Percentiles rank a stretch among this genome's conserved stretches.
Conservation (phyloP, 2,113 vertebrate species). For the Hymenochirus boettgeri region DNA sequence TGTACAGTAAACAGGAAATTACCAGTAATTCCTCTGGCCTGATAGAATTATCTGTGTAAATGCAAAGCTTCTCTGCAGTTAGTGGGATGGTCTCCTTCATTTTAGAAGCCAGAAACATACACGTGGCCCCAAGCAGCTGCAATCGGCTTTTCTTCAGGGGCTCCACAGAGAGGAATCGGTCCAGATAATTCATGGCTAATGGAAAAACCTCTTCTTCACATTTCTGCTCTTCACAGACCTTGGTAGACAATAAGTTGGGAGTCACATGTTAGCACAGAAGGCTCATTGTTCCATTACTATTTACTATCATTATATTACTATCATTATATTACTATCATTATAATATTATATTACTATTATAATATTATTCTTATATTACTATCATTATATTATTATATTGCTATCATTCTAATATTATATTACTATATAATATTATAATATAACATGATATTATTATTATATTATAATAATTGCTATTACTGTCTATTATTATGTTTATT, state of each 20-base stretch:
- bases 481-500: no score
- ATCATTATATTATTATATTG: no score
- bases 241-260: conserved; percentile 5
- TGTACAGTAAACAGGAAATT: conserved; percentile 44
- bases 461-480: no score
- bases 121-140: conserved; percentile 90
- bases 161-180: conserved; percentile 92
- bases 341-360: no score
- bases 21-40: conserved; percentile 89
- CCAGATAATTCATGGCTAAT: conserved; percentile 97
- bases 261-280: neutral
- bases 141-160: conserved; percentile 84
- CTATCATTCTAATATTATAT: no score
- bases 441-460: no score
- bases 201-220: conserved; percentile 97
- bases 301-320: no score
- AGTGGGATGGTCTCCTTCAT: conserved; percentile 97
- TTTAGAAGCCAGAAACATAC: conserved; percentile 97
- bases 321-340: no score
- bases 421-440: no score
- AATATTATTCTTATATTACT: no score
- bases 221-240: conserved; percentile 97
- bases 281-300: no score
- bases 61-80: conserved; percentile 92
- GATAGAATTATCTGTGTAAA: conserved; percentile 96